Conservation (phyloP, 2,113 vertebrate genomes). For the Chloroceryle aenea region DNA sequence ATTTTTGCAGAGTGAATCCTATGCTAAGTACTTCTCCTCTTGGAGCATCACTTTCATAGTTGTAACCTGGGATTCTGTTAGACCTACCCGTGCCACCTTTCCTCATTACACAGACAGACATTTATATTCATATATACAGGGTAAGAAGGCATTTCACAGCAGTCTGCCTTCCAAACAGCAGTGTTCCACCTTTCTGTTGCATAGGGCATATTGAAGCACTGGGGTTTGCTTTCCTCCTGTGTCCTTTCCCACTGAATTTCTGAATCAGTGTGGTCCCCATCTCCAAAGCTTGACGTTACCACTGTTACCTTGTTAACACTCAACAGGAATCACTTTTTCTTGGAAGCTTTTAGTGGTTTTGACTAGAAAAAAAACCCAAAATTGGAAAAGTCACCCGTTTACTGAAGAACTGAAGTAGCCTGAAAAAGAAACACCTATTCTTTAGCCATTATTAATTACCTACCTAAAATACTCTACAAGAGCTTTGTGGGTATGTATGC, state of each 20-base stretch:
- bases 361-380: neutral
- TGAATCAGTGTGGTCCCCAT: neutral
- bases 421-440: neutral
- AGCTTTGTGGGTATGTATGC: no score
- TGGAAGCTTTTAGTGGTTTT: neutral
- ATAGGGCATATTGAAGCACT: neutral
- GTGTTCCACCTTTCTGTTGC: neutral
- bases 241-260: neutral
- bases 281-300: neutral
- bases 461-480: neutral
- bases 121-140: neutral
- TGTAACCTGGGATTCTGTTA: neutral
- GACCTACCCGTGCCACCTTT: neutral
- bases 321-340: rapidly evolving
- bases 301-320: neutral
- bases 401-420: neutral
- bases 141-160: neutral
- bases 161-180: neutral
- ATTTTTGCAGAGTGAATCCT: neutral
- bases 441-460: neutral
- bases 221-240: neutral
- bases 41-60: neutral
- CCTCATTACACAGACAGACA: neutral
- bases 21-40: neutral
- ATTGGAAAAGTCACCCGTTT: neutral